A percentile compares a stretch with the other conserved stretches of the same genome.
These are phyloP conservation scores for Tokudaia tokunoshimensis DNA, from an alignment of 2,797 vertebrate species.

Conservation along the genomic window DNA sequence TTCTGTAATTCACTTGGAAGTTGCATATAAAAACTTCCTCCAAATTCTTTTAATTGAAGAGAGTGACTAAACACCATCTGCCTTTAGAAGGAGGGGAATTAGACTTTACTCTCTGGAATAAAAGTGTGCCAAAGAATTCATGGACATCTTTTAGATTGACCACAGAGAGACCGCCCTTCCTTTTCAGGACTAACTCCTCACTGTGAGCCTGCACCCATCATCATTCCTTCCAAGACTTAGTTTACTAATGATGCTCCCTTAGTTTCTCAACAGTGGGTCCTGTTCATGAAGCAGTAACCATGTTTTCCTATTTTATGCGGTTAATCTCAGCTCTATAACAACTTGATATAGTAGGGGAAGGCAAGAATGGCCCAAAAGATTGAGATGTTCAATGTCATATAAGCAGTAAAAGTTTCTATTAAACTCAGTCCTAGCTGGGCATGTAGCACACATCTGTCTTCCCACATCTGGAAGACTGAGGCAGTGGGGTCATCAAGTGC, in stretches of 20 bases:
- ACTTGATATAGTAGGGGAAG: not conserved
- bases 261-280: not conserved
- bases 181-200: not conserved
- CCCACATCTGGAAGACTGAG: not conserved
- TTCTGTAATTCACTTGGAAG: not conserved
- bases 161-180: not conserved
- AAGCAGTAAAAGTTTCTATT: not conserved
- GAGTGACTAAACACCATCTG: not conserved
- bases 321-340: not conserved
- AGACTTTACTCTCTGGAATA: not conserved
- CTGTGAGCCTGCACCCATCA: not conserved
- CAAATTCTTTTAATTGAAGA: not conserved
- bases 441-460: not conserved
- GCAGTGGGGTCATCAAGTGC: not conserved
- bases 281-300: not conserved
- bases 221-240: not conserved
- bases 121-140: not conserved
- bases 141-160: constrained; percentile 20
- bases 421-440: not conserved
- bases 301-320: not conserved
- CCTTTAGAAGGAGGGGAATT: not conserved
- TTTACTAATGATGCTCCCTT: no score
- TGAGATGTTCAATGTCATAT: not conserved
- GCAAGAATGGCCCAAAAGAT: not conserved
- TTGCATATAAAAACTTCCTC: not conserved